phyloP scores from a whole-genome alignment of 2,888 invertebrate species.

The Melanostoma scalare region DNA sequence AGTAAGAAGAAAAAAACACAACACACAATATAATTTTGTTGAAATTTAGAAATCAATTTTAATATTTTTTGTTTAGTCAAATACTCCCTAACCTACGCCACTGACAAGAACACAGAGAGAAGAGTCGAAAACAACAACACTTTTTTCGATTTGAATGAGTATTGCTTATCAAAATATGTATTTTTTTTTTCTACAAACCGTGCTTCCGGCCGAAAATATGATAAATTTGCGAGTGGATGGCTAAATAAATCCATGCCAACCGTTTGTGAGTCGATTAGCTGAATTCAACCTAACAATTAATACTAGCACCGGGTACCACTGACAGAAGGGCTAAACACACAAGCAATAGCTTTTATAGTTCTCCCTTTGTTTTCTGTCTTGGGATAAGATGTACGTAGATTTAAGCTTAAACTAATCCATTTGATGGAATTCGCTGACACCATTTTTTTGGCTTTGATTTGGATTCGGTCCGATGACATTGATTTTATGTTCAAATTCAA shows the following conservation, averaged over 20 bases:
- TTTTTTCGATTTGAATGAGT: neutral
- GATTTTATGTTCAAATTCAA: neutral
- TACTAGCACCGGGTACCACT: slow-evolving; percentile 42
- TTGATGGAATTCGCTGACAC: slow-evolving; percentile 27
- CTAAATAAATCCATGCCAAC: slow-evolving; percentile 55
- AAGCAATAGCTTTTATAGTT: slow-evolving; percentile 53
- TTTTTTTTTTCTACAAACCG: slow-evolving; percentile 48
- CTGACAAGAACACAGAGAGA: too few relatives aligned
- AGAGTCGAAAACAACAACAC: neutral
- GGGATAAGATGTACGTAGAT: slow-evolving; percentile 49
- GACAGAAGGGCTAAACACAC: slow-evolving; percentile 36
- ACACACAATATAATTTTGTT: too few relatives aligned
- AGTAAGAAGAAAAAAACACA: too few relatives aligned
- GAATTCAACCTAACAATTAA: slow-evolving; percentile 15
- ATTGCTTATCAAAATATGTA: neutral
- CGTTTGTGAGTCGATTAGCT: slow-evolving; percentile 9
- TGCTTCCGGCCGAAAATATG: slow-evolving; percentile 66
- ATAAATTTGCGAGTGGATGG: slow-evolving; percentile 60
- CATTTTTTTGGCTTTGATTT: slow-evolving; percentile 8
- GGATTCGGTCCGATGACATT: slow-evolving; percentile 8
- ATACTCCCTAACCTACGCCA: too few relatives aligned
- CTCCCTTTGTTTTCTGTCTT: neutral
- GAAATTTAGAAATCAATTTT: too few relatives aligned
- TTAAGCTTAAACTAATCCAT: slow-evolving; percentile 52
- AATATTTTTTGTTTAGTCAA: too few relatives aligned